Evolutionary conservation across 2,888 invertebrate genomes (phyloP), one percentile per base, ranked within the genome.

Genomic region (Papilio gigon): DNA sequence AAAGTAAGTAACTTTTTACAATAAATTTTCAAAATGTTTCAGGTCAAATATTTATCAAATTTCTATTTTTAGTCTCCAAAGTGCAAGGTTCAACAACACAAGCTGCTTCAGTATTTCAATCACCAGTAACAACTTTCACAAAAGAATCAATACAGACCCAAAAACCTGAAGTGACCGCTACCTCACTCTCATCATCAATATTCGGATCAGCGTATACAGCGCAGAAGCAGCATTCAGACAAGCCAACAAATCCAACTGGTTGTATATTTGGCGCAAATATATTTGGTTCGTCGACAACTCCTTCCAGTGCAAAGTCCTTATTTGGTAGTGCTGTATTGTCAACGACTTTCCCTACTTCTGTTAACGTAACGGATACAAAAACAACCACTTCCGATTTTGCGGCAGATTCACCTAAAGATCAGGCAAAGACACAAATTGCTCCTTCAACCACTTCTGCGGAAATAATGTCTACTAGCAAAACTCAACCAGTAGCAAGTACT

Each of bases 201-300:
- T 88, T 88, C 67, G 82, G 83, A 47, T 75, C 80, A 22, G 79
- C 82, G 20, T 75, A 78, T 20, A 77, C 77, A 6, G 75, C 82
- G 25, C 78, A 77, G 70, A 71, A 70, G 44, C n/a, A 68, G 17
- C 56, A 61, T 6, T 25, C 70, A 9, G 63, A 66, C 8, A 71
- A 73, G 61, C 72, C 74, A 61, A 71, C 73, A n/a, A 68, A 75
- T 9, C 71, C 71, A 58, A 63, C 77, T 37, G 74, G 73, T 6
- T 80, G 81, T 5, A 68, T 83, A 17, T 64, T 69, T 58, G 70
- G 30, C 63, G 68, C 76, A 11, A 44, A 70, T 78, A 3, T 75
- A 76, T 61, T 74, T 75, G 53, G 69, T 20, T 30, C 42, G 22
- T 35, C 65, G 6, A 58, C 74, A 14, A 67, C 71, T 12, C 56